Conservation (phyloP, 2,888 invertebrate genomes). For the Sarcophaga variegata region DNA sequence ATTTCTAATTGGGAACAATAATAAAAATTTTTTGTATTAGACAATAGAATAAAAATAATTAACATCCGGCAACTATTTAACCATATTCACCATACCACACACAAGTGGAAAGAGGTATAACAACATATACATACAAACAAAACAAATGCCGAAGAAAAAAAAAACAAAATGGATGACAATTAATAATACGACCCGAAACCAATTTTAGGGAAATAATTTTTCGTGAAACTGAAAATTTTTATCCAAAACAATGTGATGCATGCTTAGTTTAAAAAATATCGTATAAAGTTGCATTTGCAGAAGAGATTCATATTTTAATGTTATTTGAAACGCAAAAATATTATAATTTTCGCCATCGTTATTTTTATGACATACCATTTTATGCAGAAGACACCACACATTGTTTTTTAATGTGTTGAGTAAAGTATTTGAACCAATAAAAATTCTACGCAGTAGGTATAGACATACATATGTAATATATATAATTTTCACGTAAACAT, state of each 20-base stretch:
- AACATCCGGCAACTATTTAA: slow-evolving; percentile 58
- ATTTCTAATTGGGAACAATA: too few species aligned
- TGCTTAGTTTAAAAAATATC: too few species aligned
- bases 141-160: slow-evolving; percentile 64
- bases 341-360: slow-evolving; percentile 5
- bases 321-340: too few species aligned
- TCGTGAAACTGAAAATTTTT: too few species aligned
- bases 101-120: slow-evolving; percentile 22
- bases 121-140: slow-evolving; percentile 53
- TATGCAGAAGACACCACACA: slow-evolving; percentile 18
- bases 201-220: neutral
- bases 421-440: slow-evolving; percentile 27
- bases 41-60: too few species aligned
- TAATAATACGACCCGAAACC: slow-evolving; percentile 42
- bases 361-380: slow-evolving; percentile 27
- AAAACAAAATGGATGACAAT: slow-evolving; percentile 79
- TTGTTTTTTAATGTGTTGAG: neutral
- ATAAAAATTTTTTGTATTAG: too few species aligned
- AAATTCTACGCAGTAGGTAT: slow-evolving; percentile 58
- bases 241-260: too few species aligned
- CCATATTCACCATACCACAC: slow-evolving; percentile 56
- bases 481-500: slow-evolving; percentile 46
- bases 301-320: too few species aligned
- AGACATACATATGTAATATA: neutral
- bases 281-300: too few species aligned